A percentile compares a stretch with the other conserved stretches of the same genome.
phyloP scores from a whole-genome alignment of 2,797 vertebrate species.

The Hozukius guyotensis region DNA sequence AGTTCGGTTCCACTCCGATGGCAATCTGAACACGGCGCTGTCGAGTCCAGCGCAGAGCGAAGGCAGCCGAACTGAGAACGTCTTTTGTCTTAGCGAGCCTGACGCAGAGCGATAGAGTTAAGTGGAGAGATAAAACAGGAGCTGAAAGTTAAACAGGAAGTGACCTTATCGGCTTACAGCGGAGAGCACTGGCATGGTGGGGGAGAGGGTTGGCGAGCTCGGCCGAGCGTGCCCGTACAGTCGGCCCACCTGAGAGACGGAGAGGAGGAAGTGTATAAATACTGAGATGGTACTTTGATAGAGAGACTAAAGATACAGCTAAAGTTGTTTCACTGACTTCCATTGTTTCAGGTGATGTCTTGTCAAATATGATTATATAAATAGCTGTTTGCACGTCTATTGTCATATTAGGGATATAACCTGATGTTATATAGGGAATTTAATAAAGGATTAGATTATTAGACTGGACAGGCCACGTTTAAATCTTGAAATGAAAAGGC shows the following conservation, averaged over 20 bases:
- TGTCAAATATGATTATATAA: slow-evolving; percentile 24
- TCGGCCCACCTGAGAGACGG: slow-evolving; percentile 25
- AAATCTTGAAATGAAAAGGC: neutral
- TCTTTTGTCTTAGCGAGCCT: slow-evolving; percentile 72
- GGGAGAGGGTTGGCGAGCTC: slow-evolving; percentile 45
- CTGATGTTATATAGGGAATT: too few relatives aligned
- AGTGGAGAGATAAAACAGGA: slow-evolving; percentile 77
- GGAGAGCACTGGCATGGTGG: slow-evolving; percentile 24
- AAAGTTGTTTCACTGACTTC: neutral
- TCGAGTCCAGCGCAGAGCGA: slow-evolving; percentile 29
- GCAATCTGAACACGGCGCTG: slow-evolving; percentile 66
- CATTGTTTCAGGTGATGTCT: slow-evolving; percentile 1
- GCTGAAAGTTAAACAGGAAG: slow-evolving; percentile 81
- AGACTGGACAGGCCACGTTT: neutral
- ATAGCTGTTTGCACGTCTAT: neutral
- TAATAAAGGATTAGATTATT: neutral
- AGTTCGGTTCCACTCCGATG: slow-evolving; percentile 70
- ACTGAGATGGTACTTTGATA: slow-evolving; percentile 47
- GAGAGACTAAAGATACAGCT: neutral
- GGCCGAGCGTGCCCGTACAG: slow-evolving; percentile 21
- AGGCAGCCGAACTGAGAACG: slow-evolving; percentile 43
- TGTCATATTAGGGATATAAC: too few relatives aligned
- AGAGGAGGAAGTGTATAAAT: slow-evolving; percentile 11
- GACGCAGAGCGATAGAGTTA: slow-evolving; percentile 66
- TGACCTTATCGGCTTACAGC: slow-evolving; percentile 73